Evolutionary conservation across 2,113 vertebrate genomes (phyloP), one percentile per base, ranked within the genome.

Genomic region (Apteryx owenii): DNA sequence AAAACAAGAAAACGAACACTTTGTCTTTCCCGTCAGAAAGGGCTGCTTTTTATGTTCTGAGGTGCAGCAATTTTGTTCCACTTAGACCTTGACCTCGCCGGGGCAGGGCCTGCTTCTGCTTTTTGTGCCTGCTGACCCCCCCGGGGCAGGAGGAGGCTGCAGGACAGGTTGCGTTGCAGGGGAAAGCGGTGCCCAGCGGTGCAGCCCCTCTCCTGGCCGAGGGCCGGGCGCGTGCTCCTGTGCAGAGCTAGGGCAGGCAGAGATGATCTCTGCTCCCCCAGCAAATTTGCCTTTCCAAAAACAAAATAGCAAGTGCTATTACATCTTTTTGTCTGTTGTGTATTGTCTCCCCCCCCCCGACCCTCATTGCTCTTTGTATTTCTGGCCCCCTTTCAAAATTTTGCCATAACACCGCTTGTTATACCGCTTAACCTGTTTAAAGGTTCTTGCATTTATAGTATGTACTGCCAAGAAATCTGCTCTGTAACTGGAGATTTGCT

Each of bases 121-220:
- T 81, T 92, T 15, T 72, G 23, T 69, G 31, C 64, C 87, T 87
- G 19, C 44, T 79, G 22, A 64, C 54, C 15, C 7, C 14, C 16
- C 16, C 1, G 7, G 51, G 42, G 13, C 18, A 0, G 1, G 50
- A 46, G 31, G 81, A 81, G 84, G 38, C 66, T 4, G 0, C 14
- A 71, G 19, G n/a, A 64, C 46, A 28, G 22, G n/a, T 21, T 73
- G n/a, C 9, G 0, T 46, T 16, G 44, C 44, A 46, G 0, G 48
- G 25, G 8, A 25, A 56, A 81, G 20, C 4, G 76, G 42, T 90
- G 68, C 26, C 16, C 2, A 5, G n/a, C 0, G 0, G 6, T 73
- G 58, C 0, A 4, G 38, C 17, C 25, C 9, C 16, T 4, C 12
- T 82, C 28, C 38, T 53, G 68, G 21, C 23, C 14, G 31, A 9